phyloP scores from a whole-genome alignment of 2,888 invertebrate species.

The Kryphioiulus occultus region DNA sequence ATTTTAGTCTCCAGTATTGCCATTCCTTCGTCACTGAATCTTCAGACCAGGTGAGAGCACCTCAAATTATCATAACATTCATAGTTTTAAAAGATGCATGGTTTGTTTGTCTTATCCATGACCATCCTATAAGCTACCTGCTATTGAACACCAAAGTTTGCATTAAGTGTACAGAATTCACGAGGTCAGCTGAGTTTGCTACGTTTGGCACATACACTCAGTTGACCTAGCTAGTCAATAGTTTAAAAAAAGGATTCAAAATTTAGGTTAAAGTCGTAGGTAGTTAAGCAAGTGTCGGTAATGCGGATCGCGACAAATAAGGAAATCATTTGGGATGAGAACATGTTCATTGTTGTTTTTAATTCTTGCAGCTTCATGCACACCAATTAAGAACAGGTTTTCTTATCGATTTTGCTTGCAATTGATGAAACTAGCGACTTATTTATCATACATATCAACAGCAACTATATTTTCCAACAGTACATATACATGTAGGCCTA shows the following conservation, averaged over 20 bases:
- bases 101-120: too few species aligned
- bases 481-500: background rate
- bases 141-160: too few species aligned
- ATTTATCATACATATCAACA: background rate
- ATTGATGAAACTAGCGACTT: background rate
- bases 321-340: constrained; percentile 12
- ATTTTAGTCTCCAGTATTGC: constrained; percentile 77
- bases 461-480: background rate
- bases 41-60: constrained; percentile 73
- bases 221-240: background rate
- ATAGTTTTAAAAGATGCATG: background rate
- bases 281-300: background rate
- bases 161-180: background rate
- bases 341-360: background rate
- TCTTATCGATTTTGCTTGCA: background rate
- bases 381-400: background rate
- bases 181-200: background rate
- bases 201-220: background rate
- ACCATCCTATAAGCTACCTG: too few species aligned
- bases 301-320: background rate
- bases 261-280: background rate
- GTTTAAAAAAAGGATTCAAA: background rate
- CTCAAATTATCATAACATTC: background rate
- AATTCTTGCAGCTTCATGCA: background rate
- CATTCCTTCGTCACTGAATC: constrained; percentile 81